Evolutionary conservation across 2,888 invertebrate genomes (phyloP).

Genomic region (Nudaria mundana): DNA sequence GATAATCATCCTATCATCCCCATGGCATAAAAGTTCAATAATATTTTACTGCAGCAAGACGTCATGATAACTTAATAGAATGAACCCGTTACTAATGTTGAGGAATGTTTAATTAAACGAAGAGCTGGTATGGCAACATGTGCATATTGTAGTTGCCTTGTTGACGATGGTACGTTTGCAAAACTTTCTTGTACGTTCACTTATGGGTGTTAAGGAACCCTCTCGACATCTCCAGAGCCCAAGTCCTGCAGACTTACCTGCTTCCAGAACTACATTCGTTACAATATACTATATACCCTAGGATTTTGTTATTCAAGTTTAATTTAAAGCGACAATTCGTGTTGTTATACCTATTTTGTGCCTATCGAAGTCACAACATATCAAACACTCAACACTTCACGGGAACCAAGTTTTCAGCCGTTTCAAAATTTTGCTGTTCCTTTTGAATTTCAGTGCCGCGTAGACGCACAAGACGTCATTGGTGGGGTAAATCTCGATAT

Average conservation of each 20-base stretch:
- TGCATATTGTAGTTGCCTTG: background rate
- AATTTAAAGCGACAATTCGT: no score
- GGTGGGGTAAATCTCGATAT: background rate
- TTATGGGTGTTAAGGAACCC: no score
- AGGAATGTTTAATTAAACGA: background rate
- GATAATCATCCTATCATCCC: background rate
- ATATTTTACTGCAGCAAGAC: background rate
- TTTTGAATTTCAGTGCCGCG: background rate
- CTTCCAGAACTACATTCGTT: no score
- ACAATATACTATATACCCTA: no score
- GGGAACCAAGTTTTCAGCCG: background rate
- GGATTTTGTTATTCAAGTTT: no score
- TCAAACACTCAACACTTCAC: no score
- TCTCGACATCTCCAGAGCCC: no score
- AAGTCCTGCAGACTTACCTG: no score
- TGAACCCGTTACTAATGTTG: background rate
- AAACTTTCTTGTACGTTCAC: no score
- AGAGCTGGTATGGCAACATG: constrained; percentile 1
- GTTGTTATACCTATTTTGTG: no score
- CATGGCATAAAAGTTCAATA: background rate
- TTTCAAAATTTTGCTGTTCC: background rate
- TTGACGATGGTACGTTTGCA: background rate
- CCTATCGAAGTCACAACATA: no score
- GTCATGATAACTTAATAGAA: background rate
- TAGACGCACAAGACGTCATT: background rate